Evolutionary conservation across 2,888 invertebrate genomes (phyloP), one percentile per base, ranked within the genome.

Genomic region (Eristalis pertinax): DNA sequence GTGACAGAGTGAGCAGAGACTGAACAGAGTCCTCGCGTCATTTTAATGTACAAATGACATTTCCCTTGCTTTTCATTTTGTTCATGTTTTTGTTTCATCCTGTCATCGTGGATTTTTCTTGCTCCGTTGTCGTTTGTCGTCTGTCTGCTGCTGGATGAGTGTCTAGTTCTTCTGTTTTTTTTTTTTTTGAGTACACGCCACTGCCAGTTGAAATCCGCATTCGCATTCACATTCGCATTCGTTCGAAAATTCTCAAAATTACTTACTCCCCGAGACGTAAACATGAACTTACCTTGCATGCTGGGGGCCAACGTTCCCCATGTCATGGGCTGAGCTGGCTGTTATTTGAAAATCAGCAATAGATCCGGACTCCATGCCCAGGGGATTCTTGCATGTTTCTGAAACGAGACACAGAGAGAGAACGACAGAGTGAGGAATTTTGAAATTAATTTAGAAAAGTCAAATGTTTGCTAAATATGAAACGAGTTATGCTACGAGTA

Each of bases 291-390:
- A 97, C 97, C 97, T 95, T 92, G 96, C 96, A 93, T 96, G 96
- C 91, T 96, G 95, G 56, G 97, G 97, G 90, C 97, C 97, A 84
- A 97, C 97, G 92, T 96, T 96, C 90, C 95, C 95, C 90, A 95
- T 94, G 92, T 97, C 97, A 93, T 96, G 97, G 89, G 96, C 96
- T 69, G 97, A 97, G 91, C 96, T 97, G 89, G 97, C 96, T 78
- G 95, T 95, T 92, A 97, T 95, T 92, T 96, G 96, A 89, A 95
- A 94, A 93, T 97, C 96, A 90, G 95, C 95, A 91, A 97, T 97
- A 89, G 94, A 94, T 81, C 96, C 96, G 72, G 96, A 95, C 93
- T 97, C 96, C 97, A 97, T 96, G 89, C 97, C 97, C 92, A 97
- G 93, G 56, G 97, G 94, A 89, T 94, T 94, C 90, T 94, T 94